These are phyloP conservation scores for Squalus acanthias DNA, from an alignment of 2,797 vertebrate species.

Conservation along the genomic window DNA sequence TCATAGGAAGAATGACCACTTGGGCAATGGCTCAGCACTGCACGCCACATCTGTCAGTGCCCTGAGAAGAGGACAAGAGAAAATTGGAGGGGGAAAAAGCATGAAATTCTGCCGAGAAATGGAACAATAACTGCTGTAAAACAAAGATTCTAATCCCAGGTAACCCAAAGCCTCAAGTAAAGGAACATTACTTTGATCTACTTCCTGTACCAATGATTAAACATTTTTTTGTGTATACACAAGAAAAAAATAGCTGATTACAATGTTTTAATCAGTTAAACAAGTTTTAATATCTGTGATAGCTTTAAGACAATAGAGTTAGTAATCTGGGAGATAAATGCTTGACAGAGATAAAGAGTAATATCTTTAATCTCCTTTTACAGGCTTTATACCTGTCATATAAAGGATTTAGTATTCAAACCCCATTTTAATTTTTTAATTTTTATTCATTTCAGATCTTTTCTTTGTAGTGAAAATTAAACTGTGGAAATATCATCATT, in stretches of 20 bases:
- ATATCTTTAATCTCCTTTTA: constrained; percentile 37
- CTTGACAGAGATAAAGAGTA: constrained; percentile 37
- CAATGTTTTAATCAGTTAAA: constrained; percentile 38
- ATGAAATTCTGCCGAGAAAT: background rate
- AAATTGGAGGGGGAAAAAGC: background rate
- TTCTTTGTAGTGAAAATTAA: background rate
- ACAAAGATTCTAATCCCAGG: constrained; percentile 13
- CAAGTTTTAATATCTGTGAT: constrained; percentile 37
- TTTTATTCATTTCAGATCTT: background rate
- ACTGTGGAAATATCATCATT: constrained; percentile 14
- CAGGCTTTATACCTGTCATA: constrained; percentile 33
- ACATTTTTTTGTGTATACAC: constrained; percentile 28
- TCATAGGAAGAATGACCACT: background rate
- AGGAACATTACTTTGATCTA: background rate
- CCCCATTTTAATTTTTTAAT: constrained; percentile 29
- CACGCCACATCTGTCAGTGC: background rate
- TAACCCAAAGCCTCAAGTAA: background rate
- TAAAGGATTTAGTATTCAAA: constrained; percentile 36
- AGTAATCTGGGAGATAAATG: constrained; percentile 31
- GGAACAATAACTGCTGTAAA: background rate
- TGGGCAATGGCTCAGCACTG: background rate
- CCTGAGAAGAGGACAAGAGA: background rate
- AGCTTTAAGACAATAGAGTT: constrained; percentile 37
- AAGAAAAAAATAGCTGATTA: constrained; percentile 34
- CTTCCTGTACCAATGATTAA: constrained; percentile 25